A percentile compares a stretch with the other conserved stretches of the same genome.
These are phyloP conservation scores for Vulpes ferrilata DNA, from an alignment of 2,113 vertebrate species.

Conservation along the genomic window DNA sequence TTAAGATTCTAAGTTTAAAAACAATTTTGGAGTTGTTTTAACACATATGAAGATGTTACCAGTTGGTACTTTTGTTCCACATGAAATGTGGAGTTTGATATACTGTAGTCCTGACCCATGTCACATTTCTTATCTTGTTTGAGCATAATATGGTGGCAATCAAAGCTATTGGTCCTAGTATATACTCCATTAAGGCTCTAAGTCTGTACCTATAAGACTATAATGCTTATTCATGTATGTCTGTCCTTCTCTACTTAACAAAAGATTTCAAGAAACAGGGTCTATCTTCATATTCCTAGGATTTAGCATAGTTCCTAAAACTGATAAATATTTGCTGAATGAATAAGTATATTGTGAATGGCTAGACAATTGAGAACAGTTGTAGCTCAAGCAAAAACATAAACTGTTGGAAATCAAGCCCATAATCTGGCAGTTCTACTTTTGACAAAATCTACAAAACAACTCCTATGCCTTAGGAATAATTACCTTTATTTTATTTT, in stretches of 20 bases:
- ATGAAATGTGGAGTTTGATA: background rate
- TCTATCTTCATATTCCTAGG: background rate
- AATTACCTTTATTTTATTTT: background rate
- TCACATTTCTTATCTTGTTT: background rate
- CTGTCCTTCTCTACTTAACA: background rate
- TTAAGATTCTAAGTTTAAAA: conserved; percentile 32
- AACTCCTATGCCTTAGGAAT: background rate
- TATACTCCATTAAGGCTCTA: background rate
- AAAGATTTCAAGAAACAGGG: background rate
- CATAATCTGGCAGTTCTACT: background rate
- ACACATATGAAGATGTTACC: background rate
- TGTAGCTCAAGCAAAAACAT: background rate
- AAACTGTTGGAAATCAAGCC: background rate
- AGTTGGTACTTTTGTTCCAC: background rate
- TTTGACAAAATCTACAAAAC: background rate
- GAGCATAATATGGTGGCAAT: background rate
- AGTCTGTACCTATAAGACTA: background rate
- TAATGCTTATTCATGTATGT: background rate
- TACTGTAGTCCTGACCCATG: background rate
- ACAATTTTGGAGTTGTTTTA: background rate
- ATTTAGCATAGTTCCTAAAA: background rate
- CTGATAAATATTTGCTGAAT: background rate
- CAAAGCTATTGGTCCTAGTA: background rate
- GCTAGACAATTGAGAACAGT: background rate
- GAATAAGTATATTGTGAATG: background rate